Evolutionary conservation across 2,113 vertebrate species (phyloP), one percentile per base, ranked within the genome.

Genomic region (Phalacrocorax aristotelis): DNA sequence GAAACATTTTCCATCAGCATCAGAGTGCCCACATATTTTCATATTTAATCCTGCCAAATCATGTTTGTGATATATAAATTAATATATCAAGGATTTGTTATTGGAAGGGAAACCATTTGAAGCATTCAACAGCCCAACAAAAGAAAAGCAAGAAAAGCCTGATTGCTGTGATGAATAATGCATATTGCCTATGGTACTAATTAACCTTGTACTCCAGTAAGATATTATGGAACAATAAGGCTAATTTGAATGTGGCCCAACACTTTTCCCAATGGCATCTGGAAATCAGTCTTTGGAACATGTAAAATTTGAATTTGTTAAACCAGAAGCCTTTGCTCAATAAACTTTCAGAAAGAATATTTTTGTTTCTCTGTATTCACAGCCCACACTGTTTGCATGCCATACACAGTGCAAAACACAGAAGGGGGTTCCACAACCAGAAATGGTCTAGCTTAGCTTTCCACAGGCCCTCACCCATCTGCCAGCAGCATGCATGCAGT

Each of bases 141-240:
- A 97, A 98, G 94, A 94, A 97, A 97, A 95, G 78, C 71, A 97
- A 98, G 94, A 94, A 97, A 97, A 95, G 78, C 71, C 84, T 97
- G 97, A 97, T 92, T 97, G 95, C 93, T 88, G 68, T 60, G 52
- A 97, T 98, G 97, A 98, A 98, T 98, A 98, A 98, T 98, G 96
- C 87, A 98, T 97, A 82, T 90, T 44, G 93, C 97, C 97, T 94
- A 96, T 96, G 87, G 97, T 98, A 92, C 95, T 98, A 98, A 98
- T 98, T 98, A 98, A 98, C 98, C 98, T 98, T 96, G 94, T 93
- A 96, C 91, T 96, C 95, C 78, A 91, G 80, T 62, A 97, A 96
- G 96, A 96, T 96, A 97, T 75, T 94, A 93, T 20, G 82, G 94
- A 98, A 98, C 95, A 98, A 97, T 95, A 96, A 97, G 94, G 90